Evolutionary conservation across 2,797 vertebrate species (phyloP).

Genomic region (Clamator glandarius): DNA sequence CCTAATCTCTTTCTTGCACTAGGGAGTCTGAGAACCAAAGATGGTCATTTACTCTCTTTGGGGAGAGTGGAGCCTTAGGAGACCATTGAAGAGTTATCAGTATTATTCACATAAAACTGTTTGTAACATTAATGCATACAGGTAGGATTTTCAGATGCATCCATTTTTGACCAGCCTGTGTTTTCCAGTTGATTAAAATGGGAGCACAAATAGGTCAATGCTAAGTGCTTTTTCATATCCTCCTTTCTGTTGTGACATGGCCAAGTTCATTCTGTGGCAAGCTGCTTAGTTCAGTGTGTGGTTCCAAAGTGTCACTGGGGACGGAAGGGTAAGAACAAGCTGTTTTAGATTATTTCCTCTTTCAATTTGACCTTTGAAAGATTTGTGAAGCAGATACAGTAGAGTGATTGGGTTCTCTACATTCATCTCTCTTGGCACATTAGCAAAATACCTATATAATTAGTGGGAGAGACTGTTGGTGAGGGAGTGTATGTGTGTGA

Average conservation of each 20-base stretch:
- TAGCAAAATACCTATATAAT: neutral
- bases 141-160: neutral
- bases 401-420: neutral
- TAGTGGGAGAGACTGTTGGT: neutral
- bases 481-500: no score
- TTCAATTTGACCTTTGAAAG: constrained; percentile 19
- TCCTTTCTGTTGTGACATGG: neutral
- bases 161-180: neutral
- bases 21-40: neutral
- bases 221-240: constrained; percentile 27
- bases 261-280: neutral
- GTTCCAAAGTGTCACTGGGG: neutral
- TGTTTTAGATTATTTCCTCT: constrained; percentile 4
- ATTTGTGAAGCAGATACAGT: neutral
- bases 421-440: neutral
- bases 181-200: neutral
- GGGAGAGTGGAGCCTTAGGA: neutral
- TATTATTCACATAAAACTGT: neutral
- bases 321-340: neutral
- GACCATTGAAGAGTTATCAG: neutral
- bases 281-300: neutral
- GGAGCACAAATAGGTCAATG: constrained; percentile 1
- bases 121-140: rapidly evolving
- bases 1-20: neutral
- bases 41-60: neutral